Conservation (phyloP, 2,888 invertebrate species). For the Choristoneura rosaceana region DNA sequence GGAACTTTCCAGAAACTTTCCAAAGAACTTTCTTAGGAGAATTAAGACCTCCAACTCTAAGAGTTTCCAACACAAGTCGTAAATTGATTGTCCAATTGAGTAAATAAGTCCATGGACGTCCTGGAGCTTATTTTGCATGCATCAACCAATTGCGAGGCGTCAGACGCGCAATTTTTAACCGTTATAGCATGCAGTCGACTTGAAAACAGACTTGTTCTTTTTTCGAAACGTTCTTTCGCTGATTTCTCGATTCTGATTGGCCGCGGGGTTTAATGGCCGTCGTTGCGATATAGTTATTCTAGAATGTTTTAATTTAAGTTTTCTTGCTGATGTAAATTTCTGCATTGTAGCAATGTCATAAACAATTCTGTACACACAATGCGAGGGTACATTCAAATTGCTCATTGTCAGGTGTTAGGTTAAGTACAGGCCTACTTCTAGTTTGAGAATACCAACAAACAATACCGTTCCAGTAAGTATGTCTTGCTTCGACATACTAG, state of each 20-base stretch:
- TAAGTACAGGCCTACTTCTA: not conserved
- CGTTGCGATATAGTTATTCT: slow-evolving; percentile 19
- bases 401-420: not conserved
- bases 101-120: slow-evolving; percentile 19
- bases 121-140: slow-evolving; percentile 24
- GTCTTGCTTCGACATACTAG: not conserved
- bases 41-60: not conserved
- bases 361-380: not conserved
- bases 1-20: not conserved
- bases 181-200: slow-evolving; percentile 28
- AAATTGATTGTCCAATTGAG: slow-evolving; percentile 19
- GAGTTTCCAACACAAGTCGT: slow-evolving; percentile 8
- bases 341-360: not conserved
- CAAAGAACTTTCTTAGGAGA: no score
- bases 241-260: slow-evolving; percentile 34
- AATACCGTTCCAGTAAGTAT: not conserved
- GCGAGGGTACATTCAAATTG: not conserved
- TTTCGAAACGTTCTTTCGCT: slow-evolving; percentile 28
- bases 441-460: not conserved
- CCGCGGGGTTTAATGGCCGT: slow-evolving; percentile 15
- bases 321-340: not conserved
- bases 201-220: slow-evolving; percentile 24
- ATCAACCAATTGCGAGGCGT: slow-evolving; percentile 36
- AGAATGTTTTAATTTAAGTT: slow-evolving; percentile 25
- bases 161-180: slow-evolving; percentile 34